phyloP scores from a whole-genome alignment of 1,140 invertebrate genomes.

The Alviniconcha marisindica region DNA sequence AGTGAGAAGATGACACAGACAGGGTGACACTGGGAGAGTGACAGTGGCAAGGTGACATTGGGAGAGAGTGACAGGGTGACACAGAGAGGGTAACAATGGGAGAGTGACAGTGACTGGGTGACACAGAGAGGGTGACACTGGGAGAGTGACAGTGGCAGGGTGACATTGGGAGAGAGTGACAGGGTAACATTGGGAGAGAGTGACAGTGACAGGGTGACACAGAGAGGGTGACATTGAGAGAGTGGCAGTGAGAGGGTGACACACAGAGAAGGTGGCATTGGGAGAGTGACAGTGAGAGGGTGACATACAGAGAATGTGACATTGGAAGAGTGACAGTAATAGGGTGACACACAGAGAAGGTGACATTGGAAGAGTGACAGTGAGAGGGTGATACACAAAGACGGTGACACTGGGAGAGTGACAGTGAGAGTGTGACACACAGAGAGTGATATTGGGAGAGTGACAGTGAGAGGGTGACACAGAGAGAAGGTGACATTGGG shows the following conservation, averaged over 20 bases:
- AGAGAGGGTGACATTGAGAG: constrained; percentile 9
- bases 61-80: constrained; percentile 6
- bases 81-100: constrained; percentile 9
- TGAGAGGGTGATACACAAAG: background rate
- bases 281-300: constrained; percentile 5
- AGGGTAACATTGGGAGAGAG: background rate
- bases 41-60: background rate
- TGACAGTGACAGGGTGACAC: background rate
- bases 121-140: background rate
- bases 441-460: constrained; percentile 12
- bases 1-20: no score
- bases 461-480: background rate
- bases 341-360: background rate
- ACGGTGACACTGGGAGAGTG: background rate
- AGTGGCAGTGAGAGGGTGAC: background rate
- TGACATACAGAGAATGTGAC: background rate
- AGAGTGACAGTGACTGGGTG: background rate
- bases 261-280: background rate
- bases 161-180: background rate
- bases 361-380: background rate
- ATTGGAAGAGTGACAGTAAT: no score
- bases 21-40: no score
- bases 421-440: background rate
- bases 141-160: background rate
- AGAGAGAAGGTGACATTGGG: background rate